These are phyloP conservation scores for Liopterus haemorrhoidalis DNA, from an alignment of 2,888 invertebrate genomes.

Conservation along the genomic window DNA sequence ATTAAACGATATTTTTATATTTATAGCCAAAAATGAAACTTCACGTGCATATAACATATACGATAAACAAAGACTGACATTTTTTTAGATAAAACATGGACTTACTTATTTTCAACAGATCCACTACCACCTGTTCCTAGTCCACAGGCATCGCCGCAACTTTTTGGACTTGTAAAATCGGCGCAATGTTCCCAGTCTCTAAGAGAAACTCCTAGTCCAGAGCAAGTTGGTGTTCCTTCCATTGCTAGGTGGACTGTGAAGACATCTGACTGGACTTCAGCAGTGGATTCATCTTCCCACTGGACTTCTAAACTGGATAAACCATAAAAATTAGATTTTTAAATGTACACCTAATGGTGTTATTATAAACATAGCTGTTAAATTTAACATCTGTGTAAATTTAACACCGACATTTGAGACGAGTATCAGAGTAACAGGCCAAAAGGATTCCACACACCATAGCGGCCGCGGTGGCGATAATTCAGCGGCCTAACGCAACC, in stretches of 20 bases:
- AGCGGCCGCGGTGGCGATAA: no score
- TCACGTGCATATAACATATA: neutral
- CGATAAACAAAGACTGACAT: slow-evolving; percentile 1
- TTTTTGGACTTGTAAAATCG: slow-evolving; percentile 46
- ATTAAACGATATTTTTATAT: neutral
- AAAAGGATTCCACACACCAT: no score
- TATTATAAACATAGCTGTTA: no score
- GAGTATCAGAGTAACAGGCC: no score
- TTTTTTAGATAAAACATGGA: neutral
- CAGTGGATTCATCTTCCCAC: slow-evolving; percentile 41
- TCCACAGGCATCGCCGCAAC: slow-evolving; percentile 42
- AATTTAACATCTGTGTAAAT: no score
- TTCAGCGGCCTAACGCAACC: no score
- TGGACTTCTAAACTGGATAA: slow-evolving; percentile 43
- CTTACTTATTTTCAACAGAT: slow-evolving; percentile 4
- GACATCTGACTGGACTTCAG: slow-evolving; percentile 25
- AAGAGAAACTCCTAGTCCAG: slow-evolving; percentile 33
- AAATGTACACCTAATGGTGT: neutral
- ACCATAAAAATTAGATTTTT: neutral
- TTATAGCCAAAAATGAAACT: neutral
- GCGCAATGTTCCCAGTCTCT: slow-evolving; percentile 46
- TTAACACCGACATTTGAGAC: no score
- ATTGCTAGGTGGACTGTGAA: slow-evolving; percentile 40
- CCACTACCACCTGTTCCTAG: slow-evolving; percentile 26
- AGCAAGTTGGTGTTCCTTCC: slow-evolving; percentile 38